A percentile compares a stretch with the other conserved stretches of the same genome.
phyloP scores from a whole-genome alignment of 2,113 vertebrate genomes.

The Heterotis niloticus region DNA sequence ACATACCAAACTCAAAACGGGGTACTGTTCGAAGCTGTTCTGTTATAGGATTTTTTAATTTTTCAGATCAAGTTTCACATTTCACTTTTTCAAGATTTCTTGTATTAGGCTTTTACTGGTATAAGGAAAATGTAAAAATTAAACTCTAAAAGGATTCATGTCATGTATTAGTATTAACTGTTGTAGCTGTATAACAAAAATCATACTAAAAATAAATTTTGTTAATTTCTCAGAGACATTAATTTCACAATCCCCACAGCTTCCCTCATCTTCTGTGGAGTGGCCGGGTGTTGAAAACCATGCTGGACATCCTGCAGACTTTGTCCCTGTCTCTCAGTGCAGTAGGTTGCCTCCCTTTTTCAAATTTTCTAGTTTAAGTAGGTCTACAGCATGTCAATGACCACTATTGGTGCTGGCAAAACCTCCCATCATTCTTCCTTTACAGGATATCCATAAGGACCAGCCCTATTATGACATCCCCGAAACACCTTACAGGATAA shows the following conservation, averaged over 20 bases:
- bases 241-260: conserved; percentile 49
- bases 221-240: not conserved
- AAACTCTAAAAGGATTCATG: too few species aligned
- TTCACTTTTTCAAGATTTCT: not conserved
- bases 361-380: not conserved
- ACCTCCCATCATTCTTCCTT: conserved; percentile 21
- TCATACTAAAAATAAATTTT: not conserved
- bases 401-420: not conserved
- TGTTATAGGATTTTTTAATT: not conserved
- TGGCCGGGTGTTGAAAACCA: conserved; percentile 90
- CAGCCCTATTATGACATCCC: conserved; percentile 92
- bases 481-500: conserved; percentile 88
- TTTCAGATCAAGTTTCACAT: not conserved
- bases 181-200: too few species aligned
- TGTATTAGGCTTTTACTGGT: too few species aligned
- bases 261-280: conserved; percentile 96
- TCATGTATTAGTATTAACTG: too few species aligned
- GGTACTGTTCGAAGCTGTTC: too few species aligned
- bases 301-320: conserved; percentile 94
- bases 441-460: conserved; percentile 94
- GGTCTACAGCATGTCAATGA: not conserved
- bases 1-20: too few species aligned
- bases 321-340: conserved; percentile 89
- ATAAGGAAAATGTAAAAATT: too few species aligned
- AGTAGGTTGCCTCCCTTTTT: conserved; percentile 62